Evolutionary conservation across 2,797 vertebrate genomes (phyloP).

Genomic region (Neosilurus mollespiculum): DNA sequence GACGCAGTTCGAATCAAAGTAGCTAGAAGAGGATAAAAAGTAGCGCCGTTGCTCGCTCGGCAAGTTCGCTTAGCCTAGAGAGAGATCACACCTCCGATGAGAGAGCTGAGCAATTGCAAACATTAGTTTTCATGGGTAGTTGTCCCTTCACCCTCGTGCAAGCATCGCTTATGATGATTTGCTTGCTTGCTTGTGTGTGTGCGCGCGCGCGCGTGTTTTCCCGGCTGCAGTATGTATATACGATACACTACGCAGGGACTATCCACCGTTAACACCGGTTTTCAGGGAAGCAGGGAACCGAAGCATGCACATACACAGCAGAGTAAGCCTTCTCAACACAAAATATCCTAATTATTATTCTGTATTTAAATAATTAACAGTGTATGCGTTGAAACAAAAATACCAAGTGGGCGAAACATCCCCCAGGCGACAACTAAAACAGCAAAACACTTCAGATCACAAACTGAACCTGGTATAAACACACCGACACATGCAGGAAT

Average conservation of each 20-base stretch:
- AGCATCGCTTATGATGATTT: conserved; percentile 10
- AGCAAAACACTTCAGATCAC: background rate
- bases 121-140: conserved; percentile 1
- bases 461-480: no score
- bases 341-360: conserved; percentile 9
- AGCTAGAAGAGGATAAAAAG: conserved; percentile 25
- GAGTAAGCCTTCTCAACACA: no score
- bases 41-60: background rate
- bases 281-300: background rate
- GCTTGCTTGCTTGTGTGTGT: background rate
- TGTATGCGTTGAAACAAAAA: background rate
- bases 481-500: no score
- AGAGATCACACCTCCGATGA: background rate
- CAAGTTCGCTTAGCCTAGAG: conserved; percentile 1
- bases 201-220: background rate
- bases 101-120: background rate
- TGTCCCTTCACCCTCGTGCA: conserved; percentile 14
- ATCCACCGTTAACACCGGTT: conserved; percentile 11
- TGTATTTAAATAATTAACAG: background rate
- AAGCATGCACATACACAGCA: background rate
- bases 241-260: conserved; percentile 21
- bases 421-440: background rate
- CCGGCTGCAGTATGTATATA: background rate
- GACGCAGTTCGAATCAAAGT: conserved; percentile 56
- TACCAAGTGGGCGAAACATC: background rate